These are phyloP conservation scores for Labrus mixtus DNA, from an alignment of 2,113 vertebrate species.

Conservation along the genomic window DNA sequence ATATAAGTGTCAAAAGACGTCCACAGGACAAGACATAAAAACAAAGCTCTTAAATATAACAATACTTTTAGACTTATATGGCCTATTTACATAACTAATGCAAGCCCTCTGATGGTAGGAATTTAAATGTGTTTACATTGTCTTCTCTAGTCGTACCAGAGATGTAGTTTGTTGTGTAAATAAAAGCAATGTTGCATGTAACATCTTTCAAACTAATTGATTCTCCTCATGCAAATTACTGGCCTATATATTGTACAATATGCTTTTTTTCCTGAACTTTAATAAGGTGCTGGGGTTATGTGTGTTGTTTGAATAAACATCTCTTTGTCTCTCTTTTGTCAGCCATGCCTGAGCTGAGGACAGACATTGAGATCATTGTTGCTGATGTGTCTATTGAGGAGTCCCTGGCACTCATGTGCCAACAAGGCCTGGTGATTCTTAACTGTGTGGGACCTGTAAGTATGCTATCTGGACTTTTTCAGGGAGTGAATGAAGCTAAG, in stretches of 20 bases:
- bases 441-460: slow-evolving; percentile 71
- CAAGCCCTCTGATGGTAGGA: too few relatives aligned
- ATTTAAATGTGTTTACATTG: too few relatives aligned
- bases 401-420: slow-evolving; percentile 61
- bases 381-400: slow-evolving; percentile 60
- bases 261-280: background rate
- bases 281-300: background rate
- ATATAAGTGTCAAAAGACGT: too few relatives aligned
- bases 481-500: background rate
- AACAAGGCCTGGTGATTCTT: slow-evolving; percentile 56
- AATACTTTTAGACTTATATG: too few relatives aligned
- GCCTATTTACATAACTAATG: too few relatives aligned
- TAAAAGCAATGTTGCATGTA: too few relatives aligned
- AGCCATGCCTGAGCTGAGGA: slow-evolving; percentile 59
- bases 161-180: too few relatives aligned
- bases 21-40: background rate
- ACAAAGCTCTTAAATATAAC: background rate
- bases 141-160: too few relatives aligned
- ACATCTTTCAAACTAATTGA: too few relatives aligned
- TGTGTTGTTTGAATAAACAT: background rate
- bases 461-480: background rate
- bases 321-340: background rate
- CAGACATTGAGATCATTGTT: slow-evolving; percentile 53
- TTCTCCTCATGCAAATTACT: too few relatives aligned
- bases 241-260: background rate